Evolutionary conservation across 1,140 invertebrate genomes (phyloP).

Genomic region (Monomorium pharaonis): DNA sequence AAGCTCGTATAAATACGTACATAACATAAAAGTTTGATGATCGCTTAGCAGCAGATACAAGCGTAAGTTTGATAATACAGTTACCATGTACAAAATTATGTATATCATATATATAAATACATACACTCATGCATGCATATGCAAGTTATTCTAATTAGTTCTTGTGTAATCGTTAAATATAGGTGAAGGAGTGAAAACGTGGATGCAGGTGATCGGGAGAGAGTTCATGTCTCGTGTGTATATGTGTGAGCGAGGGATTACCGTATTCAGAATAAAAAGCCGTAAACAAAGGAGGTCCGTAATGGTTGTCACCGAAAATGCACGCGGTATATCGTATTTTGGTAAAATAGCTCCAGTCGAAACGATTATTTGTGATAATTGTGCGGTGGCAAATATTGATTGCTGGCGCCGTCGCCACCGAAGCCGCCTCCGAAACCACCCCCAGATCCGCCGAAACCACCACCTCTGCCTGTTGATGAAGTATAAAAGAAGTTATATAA

Average conservation of each 20-base stretch:
- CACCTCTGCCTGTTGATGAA: slow-evolving; percentile 74
- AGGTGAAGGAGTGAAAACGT: slow-evolving; percentile 58
- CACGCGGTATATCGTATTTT: slow-evolving; percentile 46
- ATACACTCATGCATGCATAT: slow-evolving; percentile 45
- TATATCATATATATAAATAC: slow-evolving; percentile 62
- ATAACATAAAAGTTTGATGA: slow-evolving; percentile 60
- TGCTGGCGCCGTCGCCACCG: slow-evolving; percentile 68
- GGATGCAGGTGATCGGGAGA: slow-evolving; percentile 55
- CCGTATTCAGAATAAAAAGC: slow-evolving; percentile 46
- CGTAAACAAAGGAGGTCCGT: slow-evolving; percentile 64
- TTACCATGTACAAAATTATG: slow-evolving; percentile 63
- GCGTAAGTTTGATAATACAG: slow-evolving; percentile 62
- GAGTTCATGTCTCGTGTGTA: background rate
- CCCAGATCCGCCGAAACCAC: slow-evolving; percentile 58
- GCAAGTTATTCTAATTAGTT: slow-evolving; percentile 61
- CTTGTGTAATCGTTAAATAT: slow-evolving; percentile 63
- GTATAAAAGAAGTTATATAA: background rate
- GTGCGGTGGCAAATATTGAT: slow-evolving; percentile 82
- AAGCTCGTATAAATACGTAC: slow-evolving; percentile 68
- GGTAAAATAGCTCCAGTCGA: slow-evolving; percentile 25
- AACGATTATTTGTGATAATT: slow-evolving; percentile 79
- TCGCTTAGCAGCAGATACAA: slow-evolving; percentile 65
- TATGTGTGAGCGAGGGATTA: slow-evolving; percentile 34
- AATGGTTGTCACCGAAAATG: slow-evolving; percentile 61
- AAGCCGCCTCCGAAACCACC: slow-evolving; percentile 64